Conservation (phyloP, 30 jellyfish, hydroid and myxozoan genomes). For the Aurelia coerulea region DNA sequence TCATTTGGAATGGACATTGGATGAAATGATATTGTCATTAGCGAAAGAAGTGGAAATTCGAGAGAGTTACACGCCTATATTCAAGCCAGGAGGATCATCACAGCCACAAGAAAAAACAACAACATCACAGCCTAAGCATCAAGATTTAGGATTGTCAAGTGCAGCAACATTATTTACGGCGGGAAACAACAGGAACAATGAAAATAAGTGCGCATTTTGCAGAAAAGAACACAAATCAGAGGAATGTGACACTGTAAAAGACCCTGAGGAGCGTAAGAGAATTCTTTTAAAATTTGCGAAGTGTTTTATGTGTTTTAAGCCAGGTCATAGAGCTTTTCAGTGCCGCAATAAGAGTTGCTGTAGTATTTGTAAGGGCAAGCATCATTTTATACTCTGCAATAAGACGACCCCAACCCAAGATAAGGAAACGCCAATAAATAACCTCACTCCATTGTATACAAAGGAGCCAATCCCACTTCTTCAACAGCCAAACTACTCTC, state of each 20-base stretch:
- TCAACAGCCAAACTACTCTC: no score
- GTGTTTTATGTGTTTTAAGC: conserved; percentile 4
- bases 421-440: no score
- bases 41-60: conserved; percentile 17
- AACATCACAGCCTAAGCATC: not conserved
- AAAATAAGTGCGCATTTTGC: conserved; percentile 13
- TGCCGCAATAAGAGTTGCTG: not conserved
- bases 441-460: no score
- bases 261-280: not conserved
- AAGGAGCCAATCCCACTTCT: no score
- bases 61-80: conserved; percentile 6
- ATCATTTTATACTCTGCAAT: no score
- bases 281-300: conserved; percentile 12
- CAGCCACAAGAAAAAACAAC: not conserved
- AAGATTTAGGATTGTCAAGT: not conserved
- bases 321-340: not conserved
- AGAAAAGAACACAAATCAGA: conserved; percentile 13
- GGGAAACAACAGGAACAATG: not conserved
- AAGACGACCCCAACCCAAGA: no score
- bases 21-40: conserved; percentile 1
- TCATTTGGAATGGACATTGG: conserved; percentile 32
- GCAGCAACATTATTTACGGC: conserved; percentile 24
- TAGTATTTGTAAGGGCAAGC: no score
- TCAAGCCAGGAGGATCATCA: not conserved
- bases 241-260: not conserved